Base-by-base conservation (phyloP, 2,113 vertebrate species). In the Aegithalos caudatus region DNA sequence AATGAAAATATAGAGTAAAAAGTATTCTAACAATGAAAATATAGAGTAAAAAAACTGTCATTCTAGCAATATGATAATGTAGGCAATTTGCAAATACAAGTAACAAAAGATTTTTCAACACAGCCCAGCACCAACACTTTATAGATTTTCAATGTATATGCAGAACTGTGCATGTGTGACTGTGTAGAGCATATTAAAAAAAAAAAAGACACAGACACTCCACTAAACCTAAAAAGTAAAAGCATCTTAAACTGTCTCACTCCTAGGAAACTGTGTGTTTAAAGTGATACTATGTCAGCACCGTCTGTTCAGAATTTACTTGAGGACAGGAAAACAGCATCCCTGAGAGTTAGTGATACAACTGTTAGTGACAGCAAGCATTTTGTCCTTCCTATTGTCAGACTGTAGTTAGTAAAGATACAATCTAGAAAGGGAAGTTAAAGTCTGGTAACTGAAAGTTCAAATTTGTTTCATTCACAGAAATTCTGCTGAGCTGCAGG, bases 61-160 rank as follows among this genome's bases (percentile, higher is more conserved):
- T 67, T 96, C 35, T 66, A 94, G 86, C 20, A 86, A 6, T 42
- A 86, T 18, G 18, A 38, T 14, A 85, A 70, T 72, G 53, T 21
- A 81, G 37, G 51, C 21, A 74, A 83, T 71, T n/a, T 84, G 21
- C n/a, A 92, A 89, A 76, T 67, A 48, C 48, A 92, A 92, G 28
- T 80, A 94, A 81, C 11, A 42, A 73, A 70, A 87, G 6, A 8
- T 77, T 88, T 72, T 48, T 61, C 56, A 77, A 42, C 14, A 37
- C 4, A 92, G 56, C 6, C 33, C 69, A 96, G 57, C 29, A 88
- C 15, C 37, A 88, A 70, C 8, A 54, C 22, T 79, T 56, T 28
- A 58, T 0, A 31, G 8, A 18, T 67, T 85, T 83, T 57, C 29
- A 77, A 50, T 37, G 91, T 17, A 57, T 10, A 53, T 10, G 8